Percentiles rank a stretch among this genome's conserved stretches.
Conservation (phyloP, 2,888 invertebrate species). For the Trisateles emortualis region DNA sequence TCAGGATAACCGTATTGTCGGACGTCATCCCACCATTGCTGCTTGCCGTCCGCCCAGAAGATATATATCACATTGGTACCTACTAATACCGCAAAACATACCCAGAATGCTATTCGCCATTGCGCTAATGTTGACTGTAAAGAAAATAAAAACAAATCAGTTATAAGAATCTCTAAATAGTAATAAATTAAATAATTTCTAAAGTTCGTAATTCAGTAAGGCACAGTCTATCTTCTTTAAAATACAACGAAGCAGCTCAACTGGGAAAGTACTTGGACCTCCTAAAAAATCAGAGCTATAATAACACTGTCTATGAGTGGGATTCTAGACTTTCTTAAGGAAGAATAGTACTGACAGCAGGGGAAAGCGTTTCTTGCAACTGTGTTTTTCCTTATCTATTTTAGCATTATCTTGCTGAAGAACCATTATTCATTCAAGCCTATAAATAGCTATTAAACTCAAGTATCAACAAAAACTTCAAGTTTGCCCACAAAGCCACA, state of each 20-base stretch:
- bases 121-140: slow-evolving; percentile 87
- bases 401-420: background rate
- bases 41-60: slow-evolving; percentile 90
- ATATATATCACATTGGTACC: slow-evolving; percentile 89
- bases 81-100: slow-evolving; percentile 89
- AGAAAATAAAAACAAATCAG: slow-evolving; percentile 8
- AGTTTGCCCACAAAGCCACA: slow-evolving; percentile 29
- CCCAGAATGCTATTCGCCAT: slow-evolving; percentile 92
- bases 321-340: too few species aligned
- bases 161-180: background rate
- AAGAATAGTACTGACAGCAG: too few species aligned
- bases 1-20: slow-evolving; percentile 80
- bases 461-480: slow-evolving; percentile 11
- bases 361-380: too few species aligned
- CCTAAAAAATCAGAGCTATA: too few species aligned
- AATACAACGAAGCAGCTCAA: too few species aligned
- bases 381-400: too few species aligned
- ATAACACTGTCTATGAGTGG: too few species aligned
- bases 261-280: too few species aligned
- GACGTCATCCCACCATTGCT: slow-evolving; percentile 91
- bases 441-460: background rate
- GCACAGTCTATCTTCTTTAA: too few species aligned
- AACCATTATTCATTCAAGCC: background rate
- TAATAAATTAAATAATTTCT: too few species aligned
- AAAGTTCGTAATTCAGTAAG: too few species aligned